Evolutionary conservation across 2,113 vertebrate genomes (phyloP).

Genomic region (Rissa tridactyla): DNA sequence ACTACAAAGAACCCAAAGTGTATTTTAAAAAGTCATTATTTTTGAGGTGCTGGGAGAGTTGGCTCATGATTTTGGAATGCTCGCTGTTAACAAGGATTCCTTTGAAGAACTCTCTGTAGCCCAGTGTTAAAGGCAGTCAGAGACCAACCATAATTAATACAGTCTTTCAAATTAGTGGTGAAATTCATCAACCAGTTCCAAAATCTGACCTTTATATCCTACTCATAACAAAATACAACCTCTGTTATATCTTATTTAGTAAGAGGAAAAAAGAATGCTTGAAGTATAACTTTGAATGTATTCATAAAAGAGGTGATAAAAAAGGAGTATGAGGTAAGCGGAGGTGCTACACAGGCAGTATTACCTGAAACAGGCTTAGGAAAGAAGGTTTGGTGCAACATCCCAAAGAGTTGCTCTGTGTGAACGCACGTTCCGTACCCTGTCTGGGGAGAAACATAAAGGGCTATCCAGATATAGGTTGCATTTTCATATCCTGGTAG

Average conservation of each 20-base stretch:
- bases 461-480: neutral
- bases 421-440: neutral
- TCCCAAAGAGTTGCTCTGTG: neutral
- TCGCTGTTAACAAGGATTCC: constrained; percentile 29
- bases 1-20: constrained; percentile 36
- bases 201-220: constrained; percentile 28
- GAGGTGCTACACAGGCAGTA: neutral
- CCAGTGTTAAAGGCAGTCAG: constrained; percentile 40
- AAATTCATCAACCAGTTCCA: constrained; percentile 16
- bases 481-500: neutral
- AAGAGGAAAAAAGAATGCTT: neutral
- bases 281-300: neutral
- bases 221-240: neutral
- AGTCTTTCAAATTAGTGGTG: constrained; percentile 48
- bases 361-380: neutral
- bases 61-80: constrained; percentile 54
- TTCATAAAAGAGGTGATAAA: neutral
- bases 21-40: constrained; percentile 56
- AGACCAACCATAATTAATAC: constrained; percentile 44
- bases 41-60: constrained; percentile 52
- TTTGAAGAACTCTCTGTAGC: constrained; percentile 57
- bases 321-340: neutral
- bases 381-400: neutral
- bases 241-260: neutral
- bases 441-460: neutral